Base-by-base conservation (phyloP, 2,797 vertebrate genomes). In the Acropternis orthonyx region DNA sequence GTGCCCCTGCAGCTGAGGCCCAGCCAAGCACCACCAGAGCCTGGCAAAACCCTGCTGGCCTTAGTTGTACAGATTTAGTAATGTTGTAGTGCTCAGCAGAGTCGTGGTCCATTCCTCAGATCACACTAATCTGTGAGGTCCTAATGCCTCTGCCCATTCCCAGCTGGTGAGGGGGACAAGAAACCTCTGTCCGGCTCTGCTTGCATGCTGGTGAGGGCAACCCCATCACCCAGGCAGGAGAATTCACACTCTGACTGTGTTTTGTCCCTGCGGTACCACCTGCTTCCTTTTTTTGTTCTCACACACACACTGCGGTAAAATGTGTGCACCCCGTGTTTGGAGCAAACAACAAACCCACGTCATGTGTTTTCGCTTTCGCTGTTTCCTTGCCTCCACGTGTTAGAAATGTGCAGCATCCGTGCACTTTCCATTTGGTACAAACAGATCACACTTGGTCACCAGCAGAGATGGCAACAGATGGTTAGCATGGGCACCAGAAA, bases 341-440 rank as follows among this genome's bases (percentile, higher is more conserved):
- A 77, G 93, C 81, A 97, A 97, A 96, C 67, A 95, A 96, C 95
- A 95, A 93, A 84, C 88, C 77, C 89, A 96, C 90, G 85, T 94
- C 93, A 96, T 95, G 59, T 92, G 74, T 92, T 93, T 96, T 94
- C 37, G 17, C 87, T 96, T 97, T 96, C 95, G 93, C 93, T 93
- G 91, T 96, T 95, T 95, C 81, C 26, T 92, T 94, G 91, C 79
- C 71, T 93, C 77, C 76, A 92, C 62, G 7, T 92, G 94, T 92
- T 84, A 85, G 67, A 93, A 81, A 71, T 17, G 62, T 51, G 72
- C 3, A 24, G 71, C 19, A 1, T 54, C 67, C 1, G 17, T 52
- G 69, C 74, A 90, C 92, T 97, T 97, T 93, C 95, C 86, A 0
- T 93, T 93, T 82, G 72, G 71, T 93, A 77, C 83, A 92, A 95